Base-by-base conservation (phyloP, 2,797 vertebrate species). In the Semaprochilodus insignis region DNA sequence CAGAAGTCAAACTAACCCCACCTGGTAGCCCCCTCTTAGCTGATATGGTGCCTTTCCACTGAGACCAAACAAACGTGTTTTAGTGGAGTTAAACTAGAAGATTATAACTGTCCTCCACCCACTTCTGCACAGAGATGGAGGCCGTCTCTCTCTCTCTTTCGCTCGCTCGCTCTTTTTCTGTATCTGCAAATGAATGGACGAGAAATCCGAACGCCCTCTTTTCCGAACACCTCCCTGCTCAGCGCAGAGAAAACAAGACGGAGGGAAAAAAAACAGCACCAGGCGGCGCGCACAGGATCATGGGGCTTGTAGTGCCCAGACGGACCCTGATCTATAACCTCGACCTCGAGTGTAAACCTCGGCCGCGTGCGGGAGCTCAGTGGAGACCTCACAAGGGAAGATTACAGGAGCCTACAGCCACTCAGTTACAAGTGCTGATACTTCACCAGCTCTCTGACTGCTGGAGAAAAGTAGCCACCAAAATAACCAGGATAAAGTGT, bases 161-260 rank as follows among this genome's bases (percentile, higher is more conserved):
- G 8, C 63, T 36, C 31, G 10, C 16, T 66, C 31, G 19, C 63
- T 66, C 63, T 21, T 2, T 15, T 2, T 44, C 84, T 83, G 80
- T 86, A 85, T 91, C 93, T 86, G 88, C 93, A 91, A 94, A 95
- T 95, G 93, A 94, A 93, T 93, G 91, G 86, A 88, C 84, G 88
- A 90, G 88, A 89, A 91, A 91, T 88, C 82, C 88, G 84, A 89
- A 93, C 94, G 94, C 94, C 94, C 93, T 93, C 88, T 88, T 93
- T 90, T 81, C 78, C 86, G 31, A 92, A 85, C 85, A 83, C 80
- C 85, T 77, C 85, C 85, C 67, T 80, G 88, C 90, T 87, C 85
- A 79, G 71, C 14, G 4, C 44, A 36, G 3, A 10, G 17, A 82
- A 92, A 92, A 91, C 89, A 93, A 34, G 62, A 16, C 6, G 2